Evolutionary conservation across 2,113 vertebrate genomes (phyloP).

Genomic region (Chloropsis hardwickii): DNA sequence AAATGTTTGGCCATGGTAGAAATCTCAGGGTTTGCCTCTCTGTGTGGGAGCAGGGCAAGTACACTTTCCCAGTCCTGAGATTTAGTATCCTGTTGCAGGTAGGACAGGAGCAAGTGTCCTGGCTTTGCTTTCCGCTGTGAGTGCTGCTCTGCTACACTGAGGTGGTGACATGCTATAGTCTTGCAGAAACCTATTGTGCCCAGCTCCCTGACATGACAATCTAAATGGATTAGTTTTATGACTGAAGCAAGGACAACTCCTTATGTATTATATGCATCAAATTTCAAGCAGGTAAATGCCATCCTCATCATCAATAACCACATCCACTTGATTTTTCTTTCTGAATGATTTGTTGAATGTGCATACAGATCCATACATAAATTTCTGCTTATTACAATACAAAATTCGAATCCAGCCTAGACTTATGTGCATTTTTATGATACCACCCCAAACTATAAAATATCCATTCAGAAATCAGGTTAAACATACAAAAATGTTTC

Average conservation of each 20-base stretch:
- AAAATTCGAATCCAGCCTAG: slow-evolving; percentile 40
- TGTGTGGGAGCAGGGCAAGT: not conserved
- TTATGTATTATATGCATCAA: slow-evolving; percentile 55
- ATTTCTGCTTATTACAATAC: slow-evolving; percentile 51
- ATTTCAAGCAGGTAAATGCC: slow-evolving; percentile 59
- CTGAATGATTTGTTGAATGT: slow-evolving; percentile 53
- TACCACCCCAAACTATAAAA: slow-evolving; percentile 37
- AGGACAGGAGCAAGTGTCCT: not conserved
- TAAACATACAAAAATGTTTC: slow-evolving; percentile 35
- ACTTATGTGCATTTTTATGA: slow-evolving; percentile 58
- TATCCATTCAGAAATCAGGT: slow-evolving; percentile 49
- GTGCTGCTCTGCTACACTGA: not conserved
- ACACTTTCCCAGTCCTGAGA: not conserved
- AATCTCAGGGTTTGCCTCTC: not conserved
- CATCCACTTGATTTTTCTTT: slow-evolving; percentile 58
- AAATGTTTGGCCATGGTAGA: not conserved
- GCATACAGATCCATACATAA: slow-evolving; percentile 43
- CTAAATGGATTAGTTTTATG: slow-evolving; percentile 52
- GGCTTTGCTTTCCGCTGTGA: not conserved
- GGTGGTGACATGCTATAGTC: not conserved
- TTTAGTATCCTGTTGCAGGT: not conserved
- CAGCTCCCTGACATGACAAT: slow-evolving; percentile 10
- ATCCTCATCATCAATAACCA: slow-evolving; percentile 52
- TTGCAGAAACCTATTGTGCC: not conserved
- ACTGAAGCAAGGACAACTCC: slow-evolving; percentile 54